Conservation (phyloP, 2,113 vertebrate species). For the Fulica atra region DNA sequence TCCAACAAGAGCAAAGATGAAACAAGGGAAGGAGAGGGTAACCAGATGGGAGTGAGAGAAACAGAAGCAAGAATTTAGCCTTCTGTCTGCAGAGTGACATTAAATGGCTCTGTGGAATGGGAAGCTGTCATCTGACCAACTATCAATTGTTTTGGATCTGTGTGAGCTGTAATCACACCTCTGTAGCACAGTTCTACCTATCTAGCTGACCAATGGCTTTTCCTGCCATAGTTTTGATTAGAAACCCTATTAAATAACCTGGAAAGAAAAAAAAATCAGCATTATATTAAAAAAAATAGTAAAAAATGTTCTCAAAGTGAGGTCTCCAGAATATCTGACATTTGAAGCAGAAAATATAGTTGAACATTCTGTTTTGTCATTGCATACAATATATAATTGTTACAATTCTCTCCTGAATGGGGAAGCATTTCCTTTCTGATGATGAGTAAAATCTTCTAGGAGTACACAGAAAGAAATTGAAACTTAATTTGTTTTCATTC, state of each 20-base stretch:
- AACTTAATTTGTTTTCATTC: slow-evolving; percentile 76
- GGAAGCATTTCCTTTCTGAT: slow-evolving; percentile 44
- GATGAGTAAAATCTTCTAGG: slow-evolving; percentile 62
- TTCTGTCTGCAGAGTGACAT: neutral
- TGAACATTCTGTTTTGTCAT: neutral
- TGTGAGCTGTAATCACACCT: neutral
- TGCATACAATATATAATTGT: slow-evolving; percentile 26
- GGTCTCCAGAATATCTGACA: neutral
- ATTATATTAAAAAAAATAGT: neutral
- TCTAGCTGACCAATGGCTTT: neutral
- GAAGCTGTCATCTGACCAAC: neutral
- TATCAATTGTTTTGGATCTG: neutral
- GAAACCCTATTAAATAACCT: neutral
- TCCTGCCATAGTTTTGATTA: neutral
- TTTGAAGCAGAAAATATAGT: neutral
- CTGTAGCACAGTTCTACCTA: neutral
- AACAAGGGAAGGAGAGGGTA: neutral
- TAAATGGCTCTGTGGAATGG: neutral
- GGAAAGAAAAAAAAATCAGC: neutral
- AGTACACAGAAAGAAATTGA: slow-evolving; percentile 64
- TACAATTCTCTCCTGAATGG: slow-evolving; percentile 13
- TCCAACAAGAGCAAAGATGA: rapidly evolving
- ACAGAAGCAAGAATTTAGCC: neutral
- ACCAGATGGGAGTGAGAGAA: neutral
- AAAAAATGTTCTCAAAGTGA: neutral